Conservation (phyloP, 1,140 invertebrate species). For the Drosophila micromelanica region DNA sequence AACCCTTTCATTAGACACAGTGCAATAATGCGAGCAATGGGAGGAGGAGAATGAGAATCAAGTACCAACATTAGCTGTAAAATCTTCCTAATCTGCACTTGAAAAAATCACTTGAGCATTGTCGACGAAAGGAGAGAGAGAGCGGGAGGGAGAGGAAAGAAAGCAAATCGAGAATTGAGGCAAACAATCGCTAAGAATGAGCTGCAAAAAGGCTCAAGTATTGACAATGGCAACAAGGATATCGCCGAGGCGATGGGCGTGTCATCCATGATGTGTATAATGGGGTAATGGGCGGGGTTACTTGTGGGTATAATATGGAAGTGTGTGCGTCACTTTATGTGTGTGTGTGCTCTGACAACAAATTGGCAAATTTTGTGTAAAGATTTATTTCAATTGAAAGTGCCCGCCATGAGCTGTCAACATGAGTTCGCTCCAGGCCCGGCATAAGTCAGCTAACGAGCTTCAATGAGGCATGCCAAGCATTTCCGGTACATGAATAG, state of each 20-base stretch:
- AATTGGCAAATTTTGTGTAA: conserved; percentile 76
- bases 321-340: neutral
- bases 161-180: conserved; percentile 63
- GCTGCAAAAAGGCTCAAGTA: conserved; percentile 81
- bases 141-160: conserved; percentile 30
- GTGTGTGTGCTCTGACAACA: conserved; percentile 60
- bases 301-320: neutral
- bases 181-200: conserved; percentile 60
- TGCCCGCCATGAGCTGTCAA: conserved; percentile 76
- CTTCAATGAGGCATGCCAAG: conserved; percentile 80
- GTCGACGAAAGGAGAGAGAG: conserved; percentile 9
- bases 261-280: conserved; percentile 49
- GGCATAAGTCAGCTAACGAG: conserved; percentile 75
- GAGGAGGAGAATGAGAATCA: conserved; percentile 33
- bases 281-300: conserved; percentile 61
- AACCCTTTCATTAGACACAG: conserved; percentile 29
- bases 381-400: conserved; percentile 83
- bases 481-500: conserved; percentile 66
- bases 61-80: conserved; percentile 56
- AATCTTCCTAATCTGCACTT: conserved; percentile 77
- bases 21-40: conserved; percentile 33
- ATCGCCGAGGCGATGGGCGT: conserved; percentile 37
- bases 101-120: conserved; percentile 58
- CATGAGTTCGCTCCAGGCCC: conserved; percentile 44
- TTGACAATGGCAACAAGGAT: conserved; percentile 75